phyloP scores from a whole-genome alignment of 1,140 invertebrate genomes.

The Brachionus calyciflorus region DNA sequence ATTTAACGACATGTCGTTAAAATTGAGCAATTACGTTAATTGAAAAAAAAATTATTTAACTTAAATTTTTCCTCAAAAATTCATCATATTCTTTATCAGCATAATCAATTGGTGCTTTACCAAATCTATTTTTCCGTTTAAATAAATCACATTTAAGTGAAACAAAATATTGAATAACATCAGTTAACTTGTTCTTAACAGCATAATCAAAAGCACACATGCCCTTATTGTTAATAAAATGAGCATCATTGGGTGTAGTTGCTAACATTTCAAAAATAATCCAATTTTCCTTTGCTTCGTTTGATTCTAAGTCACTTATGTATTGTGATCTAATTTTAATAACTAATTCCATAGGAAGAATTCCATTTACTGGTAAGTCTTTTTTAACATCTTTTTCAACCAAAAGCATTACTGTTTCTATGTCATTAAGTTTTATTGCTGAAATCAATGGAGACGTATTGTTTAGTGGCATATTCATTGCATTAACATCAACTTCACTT shows the following conservation, averaged over 20 bases:
- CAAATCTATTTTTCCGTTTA: constrained; percentile 10
- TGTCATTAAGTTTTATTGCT: constrained; percentile 1
- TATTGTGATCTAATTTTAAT: not conserved
- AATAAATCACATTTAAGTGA: constrained; percentile 10
- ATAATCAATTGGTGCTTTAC: constrained; percentile 27
- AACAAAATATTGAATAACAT: constrained; percentile 25
- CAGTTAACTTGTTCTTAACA: not conserved
- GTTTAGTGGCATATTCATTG: not conserved
- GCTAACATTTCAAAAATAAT: constrained; percentile 4
- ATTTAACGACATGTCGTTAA: too few species aligned
- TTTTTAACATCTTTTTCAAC: constrained; percentile 11
- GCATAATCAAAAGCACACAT: constrained; percentile 6
- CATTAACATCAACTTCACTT: not conserved
- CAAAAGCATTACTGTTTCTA: constrained; percentile 30
- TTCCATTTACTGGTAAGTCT: not conserved
- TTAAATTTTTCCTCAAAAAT: not conserved
- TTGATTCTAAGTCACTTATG: not conserved
- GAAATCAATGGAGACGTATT: constrained; percentile 4
- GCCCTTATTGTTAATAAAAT: not conserved
- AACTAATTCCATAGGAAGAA: not conserved
- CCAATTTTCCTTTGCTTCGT: constrained; percentile 3
- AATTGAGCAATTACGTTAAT: too few species aligned
- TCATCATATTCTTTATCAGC: not conserved
- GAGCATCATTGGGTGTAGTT: not conserved
- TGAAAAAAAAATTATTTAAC: constrained; percentile 2